Base-by-base conservation (phyloP, 2,797 vertebrate genomes). In the Fundulus diaphanus region DNA sequence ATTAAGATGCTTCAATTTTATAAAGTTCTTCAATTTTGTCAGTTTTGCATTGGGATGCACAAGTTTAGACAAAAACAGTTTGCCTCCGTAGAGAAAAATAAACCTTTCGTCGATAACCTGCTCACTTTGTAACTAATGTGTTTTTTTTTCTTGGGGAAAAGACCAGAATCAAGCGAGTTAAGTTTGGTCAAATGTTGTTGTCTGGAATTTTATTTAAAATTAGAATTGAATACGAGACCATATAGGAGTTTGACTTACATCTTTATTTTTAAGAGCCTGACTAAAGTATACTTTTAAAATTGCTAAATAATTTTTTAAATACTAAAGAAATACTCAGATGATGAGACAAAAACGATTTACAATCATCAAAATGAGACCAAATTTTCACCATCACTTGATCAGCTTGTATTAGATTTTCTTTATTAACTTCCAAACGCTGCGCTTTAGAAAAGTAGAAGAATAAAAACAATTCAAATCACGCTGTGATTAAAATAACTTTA, bases 401-500 rank as follows among this genome's bases (percentile, higher is more conserved):
- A 24, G 5, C 9, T 65, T 65, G 42, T 16, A 27, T 66, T 12
- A 16, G 13, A 42, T 15, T 66, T n/a, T 16, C 7, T 35, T 35
- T 37, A 33, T 15, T 24, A 5, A 24, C 15, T 52, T 35, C 11
- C 13, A 44, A 8, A 52, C 3, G 7, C 31, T 46, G 18, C 6
- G 16, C 12, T 22, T 33, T 22, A 54, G 52, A 54, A 5, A 54
- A 54, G 9, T n/a, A 72, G 71, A 33, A 63, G 15, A 35, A 31
- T 69, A 2, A 22, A 76, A 24, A 18, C 0, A 70, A 7, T 8
- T 15, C 3, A 13, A n/a, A 22, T 68, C 8, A 11, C 9, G 1
- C 33, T 61, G 11, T 35, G 40, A 0, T 67, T 81, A 66, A 96
- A 88, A 80, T 86, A 92, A 11, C 82, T 44, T 54, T 75, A 49